phyloP scores from a whole-genome alignment of 2,797 vertebrate genomes.

The Lerista edwardsae region DNA sequence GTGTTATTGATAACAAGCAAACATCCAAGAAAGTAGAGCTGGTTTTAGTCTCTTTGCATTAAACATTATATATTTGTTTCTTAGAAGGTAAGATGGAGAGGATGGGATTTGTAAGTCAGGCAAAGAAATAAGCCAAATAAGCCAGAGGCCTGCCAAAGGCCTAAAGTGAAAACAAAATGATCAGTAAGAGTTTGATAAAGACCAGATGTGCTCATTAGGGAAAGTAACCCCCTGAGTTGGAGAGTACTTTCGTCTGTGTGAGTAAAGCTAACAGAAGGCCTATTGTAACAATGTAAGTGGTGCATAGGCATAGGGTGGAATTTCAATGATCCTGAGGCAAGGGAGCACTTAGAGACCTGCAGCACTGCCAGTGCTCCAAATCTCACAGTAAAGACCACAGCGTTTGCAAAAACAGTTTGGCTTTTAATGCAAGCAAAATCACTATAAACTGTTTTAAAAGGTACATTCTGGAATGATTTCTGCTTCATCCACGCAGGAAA shows the following conservation, averaged over 20 bases:
- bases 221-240: conserved; percentile 14
- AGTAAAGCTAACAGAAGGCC: conserved; percentile 26
- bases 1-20: not conserved
- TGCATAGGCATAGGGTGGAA: conserved; percentile 23
- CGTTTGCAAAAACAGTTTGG: not conserved
- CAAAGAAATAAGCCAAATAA: not conserved
- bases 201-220: conserved; percentile 21
- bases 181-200: conserved; percentile 14
- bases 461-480: not conserved
- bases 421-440: not conserved
- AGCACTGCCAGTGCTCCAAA: not conserved
- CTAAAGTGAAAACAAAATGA: not conserved
- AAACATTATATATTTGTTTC: too few relatives aligned
- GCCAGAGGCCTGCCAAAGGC: not conserved
- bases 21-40: not conserved
- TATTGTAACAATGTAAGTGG: conserved; percentile 17
- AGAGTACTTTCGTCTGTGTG: conserved; percentile 14
- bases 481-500: not conserved
- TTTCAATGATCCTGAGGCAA: conserved; percentile 31
- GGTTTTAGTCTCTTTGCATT: not conserved
- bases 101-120: not conserved
- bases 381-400: not conserved
- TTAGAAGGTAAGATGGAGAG: not conserved
- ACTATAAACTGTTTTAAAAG: not conserved
- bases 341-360: not conserved